phyloP scores from a whole-genome alignment of 1,140 invertebrate genomes.

The Anastatus disparis region DNA sequence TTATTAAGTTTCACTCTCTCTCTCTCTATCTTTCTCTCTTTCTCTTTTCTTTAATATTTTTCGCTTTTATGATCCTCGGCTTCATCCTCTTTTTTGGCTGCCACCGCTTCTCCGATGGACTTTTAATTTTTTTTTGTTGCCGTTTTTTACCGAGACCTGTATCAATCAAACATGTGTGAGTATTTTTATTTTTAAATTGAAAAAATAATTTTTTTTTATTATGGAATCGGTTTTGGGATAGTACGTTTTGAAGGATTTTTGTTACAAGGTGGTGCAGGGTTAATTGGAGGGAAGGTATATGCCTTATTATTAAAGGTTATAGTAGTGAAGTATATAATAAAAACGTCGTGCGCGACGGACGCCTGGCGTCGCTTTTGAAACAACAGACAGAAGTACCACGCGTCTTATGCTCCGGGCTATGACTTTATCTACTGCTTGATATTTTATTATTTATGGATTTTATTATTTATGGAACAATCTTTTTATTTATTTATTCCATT shows the following conservation, averaged over 20 bases:
- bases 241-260: not conserved
- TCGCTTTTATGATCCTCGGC: not conserved
- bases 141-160: not conserved
- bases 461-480: not conserved
- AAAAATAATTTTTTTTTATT: too few relatives aligned
- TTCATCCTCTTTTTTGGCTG: not conserved
- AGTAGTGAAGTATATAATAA: not conserved
- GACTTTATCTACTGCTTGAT: not conserved
- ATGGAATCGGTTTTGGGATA: too few relatives aligned
- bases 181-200: not conserved
- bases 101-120: constrained; percentile 20
- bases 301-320: constrained; percentile 25
- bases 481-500: not conserved
- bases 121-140: constrained; percentile 1
- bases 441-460: not conserved
- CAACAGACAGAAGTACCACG: constrained; percentile 8
- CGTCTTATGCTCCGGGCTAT: too few relatives aligned
- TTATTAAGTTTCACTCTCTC: not conserved
- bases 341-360: constrained; percentile 8
- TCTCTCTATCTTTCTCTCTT: too few relatives aligned
- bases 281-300: not conserved
- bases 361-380: constrained; percentile 46
- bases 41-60: too few relatives aligned
- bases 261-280: not conserved
- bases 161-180: not conserved